Conservation (phyloP, 2,888 invertebrate species). For the Slavum lentiscoides region DNA sequence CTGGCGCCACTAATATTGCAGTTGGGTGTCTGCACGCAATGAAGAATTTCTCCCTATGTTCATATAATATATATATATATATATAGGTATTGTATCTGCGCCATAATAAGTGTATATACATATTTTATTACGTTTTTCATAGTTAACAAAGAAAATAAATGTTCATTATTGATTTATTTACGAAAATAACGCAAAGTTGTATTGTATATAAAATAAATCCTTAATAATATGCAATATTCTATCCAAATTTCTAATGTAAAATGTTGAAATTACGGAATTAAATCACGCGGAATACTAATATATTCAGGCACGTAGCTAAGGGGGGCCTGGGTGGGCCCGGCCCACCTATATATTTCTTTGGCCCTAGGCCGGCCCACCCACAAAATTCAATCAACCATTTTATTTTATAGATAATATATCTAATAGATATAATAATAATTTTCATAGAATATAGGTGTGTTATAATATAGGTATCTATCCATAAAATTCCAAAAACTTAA, state of each 20-base stretch:
- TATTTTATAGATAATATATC: too few species aligned
- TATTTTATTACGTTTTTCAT: neutral
- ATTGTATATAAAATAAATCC: neutral
- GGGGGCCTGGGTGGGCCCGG: too few species aligned
- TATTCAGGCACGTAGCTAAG: too few species aligned
- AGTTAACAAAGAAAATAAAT: neutral
- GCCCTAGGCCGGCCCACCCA: too few species aligned
- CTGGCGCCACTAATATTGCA: constrained; percentile 38
- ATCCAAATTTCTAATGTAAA: neutral
- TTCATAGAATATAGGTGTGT: too few species aligned
- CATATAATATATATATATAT: neutral
- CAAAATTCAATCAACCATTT: too few species aligned
- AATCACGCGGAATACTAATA: too few species aligned
- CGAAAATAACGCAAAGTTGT: neutral
- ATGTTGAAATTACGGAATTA: neutral
- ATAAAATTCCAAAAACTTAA: too few species aligned
- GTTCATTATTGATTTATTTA: neutral
- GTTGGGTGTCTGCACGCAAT: constrained; percentile 39
- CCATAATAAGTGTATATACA: neutral
- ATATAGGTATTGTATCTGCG: too few species aligned
- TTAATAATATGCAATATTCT: neutral
- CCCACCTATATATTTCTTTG: too few species aligned
- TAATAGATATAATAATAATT: too few species aligned
- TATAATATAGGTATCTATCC: too few species aligned
- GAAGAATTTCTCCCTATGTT: constrained; percentile 15